A percentile compares a stretch with the other conserved stretches of the same genome.
phyloP scores from a whole-genome alignment of 2,888 invertebrate species.

The Stenurella melanura region DNA sequence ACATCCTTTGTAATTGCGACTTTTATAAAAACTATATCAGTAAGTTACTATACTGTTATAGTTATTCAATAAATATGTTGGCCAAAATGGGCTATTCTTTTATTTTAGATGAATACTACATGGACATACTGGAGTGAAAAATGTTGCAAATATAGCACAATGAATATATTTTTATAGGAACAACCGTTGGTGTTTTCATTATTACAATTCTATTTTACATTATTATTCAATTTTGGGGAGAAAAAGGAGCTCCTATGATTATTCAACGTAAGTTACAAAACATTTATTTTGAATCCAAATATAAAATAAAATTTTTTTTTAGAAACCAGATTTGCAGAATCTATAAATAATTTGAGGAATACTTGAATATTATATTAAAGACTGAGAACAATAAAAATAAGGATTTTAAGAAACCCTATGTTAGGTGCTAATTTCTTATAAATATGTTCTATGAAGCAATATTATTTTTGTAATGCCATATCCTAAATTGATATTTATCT shows the following conservation, averaged over 20 bases:
- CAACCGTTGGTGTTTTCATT: slow-evolving; percentile 74
- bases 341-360: slow-evolving; percentile 42
- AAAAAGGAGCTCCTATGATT: slow-evolving; percentile 66
- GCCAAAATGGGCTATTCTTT: too few species aligned
- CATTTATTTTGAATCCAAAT: slow-evolving; percentile 38
- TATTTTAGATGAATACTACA: slow-evolving; percentile 80
- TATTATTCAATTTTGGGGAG: slow-evolving; percentile 73
- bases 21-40: too few species aligned
- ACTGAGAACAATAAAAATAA: background rate
- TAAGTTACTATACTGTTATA: too few species aligned
- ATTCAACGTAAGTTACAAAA: slow-evolving; percentile 67
- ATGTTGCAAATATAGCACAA: slow-evolving; percentile 77
- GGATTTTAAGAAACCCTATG: too few species aligned
- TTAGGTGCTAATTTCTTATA: too few species aligned
- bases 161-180: slow-evolving; percentile 77
- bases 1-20: too few species aligned
- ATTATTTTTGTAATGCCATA: too few species aligned
- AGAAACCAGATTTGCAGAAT: slow-evolving; percentile 71
- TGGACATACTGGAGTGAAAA: slow-evolving; percentile 79
- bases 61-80: too few species aligned
- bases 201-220: slow-evolving; percentile 78
- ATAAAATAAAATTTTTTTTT: slow-evolving; percentile 56
- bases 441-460: too few species aligned
- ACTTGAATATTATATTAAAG: background rate
- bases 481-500: too few species aligned